A percentile compares a stretch with the other conserved stretches of the same genome.
Conservation (phyloP, 2,113 vertebrate species). For the Isurus oxyrinchus region DNA sequence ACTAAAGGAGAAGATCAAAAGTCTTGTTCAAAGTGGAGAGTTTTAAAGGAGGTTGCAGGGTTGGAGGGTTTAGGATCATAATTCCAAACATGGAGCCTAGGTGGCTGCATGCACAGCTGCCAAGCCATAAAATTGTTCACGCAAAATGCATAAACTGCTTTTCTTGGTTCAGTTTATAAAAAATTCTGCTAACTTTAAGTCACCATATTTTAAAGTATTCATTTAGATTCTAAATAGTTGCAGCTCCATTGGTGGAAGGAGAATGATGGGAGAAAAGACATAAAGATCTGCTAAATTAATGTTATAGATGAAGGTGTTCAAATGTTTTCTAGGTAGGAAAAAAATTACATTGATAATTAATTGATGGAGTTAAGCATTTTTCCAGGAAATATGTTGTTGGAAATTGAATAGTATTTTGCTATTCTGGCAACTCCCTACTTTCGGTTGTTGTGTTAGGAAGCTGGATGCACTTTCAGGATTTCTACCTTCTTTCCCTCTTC, state of each 20-base stretch:
- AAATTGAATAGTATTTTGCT: neutral
- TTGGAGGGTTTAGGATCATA: neutral
- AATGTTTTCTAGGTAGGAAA: neutral
- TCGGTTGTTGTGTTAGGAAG: neutral
- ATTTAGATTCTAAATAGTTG: neutral
- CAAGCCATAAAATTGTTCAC: neutral
- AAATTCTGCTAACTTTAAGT: neutral
- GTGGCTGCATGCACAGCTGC: neutral
- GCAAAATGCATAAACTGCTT: neutral
- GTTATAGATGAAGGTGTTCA: neutral
- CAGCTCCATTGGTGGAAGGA: neutral
- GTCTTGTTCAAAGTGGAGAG: neutral
- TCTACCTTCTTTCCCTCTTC: neutral
- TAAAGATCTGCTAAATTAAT: neutral
- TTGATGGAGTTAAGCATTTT: neutral
- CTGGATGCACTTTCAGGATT: neutral
- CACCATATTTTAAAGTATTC: neutral
- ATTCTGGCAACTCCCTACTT: neutral
- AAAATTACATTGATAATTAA: neutral
- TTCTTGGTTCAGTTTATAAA: neutral
- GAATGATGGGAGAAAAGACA: neutral
- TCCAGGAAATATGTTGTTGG: neutral
- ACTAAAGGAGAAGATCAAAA: neutral
- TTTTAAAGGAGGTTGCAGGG: neutral
- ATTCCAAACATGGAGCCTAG: slow-evolving; percentile 15